Conservation (phyloP, 2,888 invertebrate genomes). For the Melanostoma scalare region DNA sequence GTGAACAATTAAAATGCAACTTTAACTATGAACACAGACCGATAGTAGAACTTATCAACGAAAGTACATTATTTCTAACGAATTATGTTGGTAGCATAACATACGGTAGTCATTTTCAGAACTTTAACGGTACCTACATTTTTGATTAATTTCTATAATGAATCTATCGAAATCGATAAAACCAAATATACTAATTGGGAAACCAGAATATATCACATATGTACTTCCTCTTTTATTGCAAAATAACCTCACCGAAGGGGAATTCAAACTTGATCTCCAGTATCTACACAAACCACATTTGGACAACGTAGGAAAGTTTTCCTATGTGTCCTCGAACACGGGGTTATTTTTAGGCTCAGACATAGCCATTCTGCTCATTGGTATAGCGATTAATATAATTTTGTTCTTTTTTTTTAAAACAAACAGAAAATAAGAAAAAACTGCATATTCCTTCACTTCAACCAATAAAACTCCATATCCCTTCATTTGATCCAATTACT, state of each 20-base stretch:
- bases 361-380: background rate
- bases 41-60: conserved; percentile 51
- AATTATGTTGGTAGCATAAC: conserved; percentile 46
- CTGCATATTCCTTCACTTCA: background rate
- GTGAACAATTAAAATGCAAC: conserved; percentile 47
- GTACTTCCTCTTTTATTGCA: too few species aligned
- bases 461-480: background rate
- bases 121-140: conserved; percentile 45
- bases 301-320: too few species aligned
- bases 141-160: conserved; percentile 40
- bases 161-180: conserved; percentile 28
- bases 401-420: conserved; percentile 1
- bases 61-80: conserved; percentile 51
- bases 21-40: conserved; percentile 50
- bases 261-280: too few species aligned
- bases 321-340: too few species aligned
- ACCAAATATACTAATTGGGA: conserved; percentile 54
- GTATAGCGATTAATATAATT: background rate
- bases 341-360: conserved; percentile 6
- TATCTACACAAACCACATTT: too few species aligned
- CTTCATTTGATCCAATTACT: too few species aligned
- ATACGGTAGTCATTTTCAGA: conserved; percentile 27
- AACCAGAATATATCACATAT: conserved; percentile 47
- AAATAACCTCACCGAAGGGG: background rate
- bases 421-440: background rate